Evolutionary conservation across 2,888 invertebrate species (phyloP).

Genomic region (Drosophila borborema): DNA sequence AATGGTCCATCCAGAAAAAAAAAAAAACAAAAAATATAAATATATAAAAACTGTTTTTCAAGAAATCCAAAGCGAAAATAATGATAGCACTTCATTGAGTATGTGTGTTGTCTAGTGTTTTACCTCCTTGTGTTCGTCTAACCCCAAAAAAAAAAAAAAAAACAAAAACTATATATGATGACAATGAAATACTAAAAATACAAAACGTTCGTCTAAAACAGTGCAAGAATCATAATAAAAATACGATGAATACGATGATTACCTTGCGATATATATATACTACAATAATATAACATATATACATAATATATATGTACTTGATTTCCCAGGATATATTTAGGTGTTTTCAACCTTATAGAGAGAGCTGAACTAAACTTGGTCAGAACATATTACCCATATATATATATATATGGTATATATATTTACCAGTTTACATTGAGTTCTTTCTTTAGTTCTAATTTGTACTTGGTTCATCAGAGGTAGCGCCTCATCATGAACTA

Average conservation of each 20-base stretch:
- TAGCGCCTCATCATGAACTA: slow-evolving; percentile 11
- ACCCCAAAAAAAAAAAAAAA: slow-evolving; percentile 85
- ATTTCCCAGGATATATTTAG: slow-evolving; percentile 25
- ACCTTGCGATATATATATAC: slow-evolving; percentile 15
- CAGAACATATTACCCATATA: background rate
- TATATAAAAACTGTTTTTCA: slow-evolving; percentile 54
- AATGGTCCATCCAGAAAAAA: slow-evolving; percentile 46
- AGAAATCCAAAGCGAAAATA: slow-evolving; percentile 84
- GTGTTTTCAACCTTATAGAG: slow-evolving; percentile 19
- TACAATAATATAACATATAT: slow-evolving; percentile 10
- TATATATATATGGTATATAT: too few species aligned
- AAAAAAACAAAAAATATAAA: slow-evolving; percentile 47
- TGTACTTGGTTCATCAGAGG: slow-evolving; percentile 18
- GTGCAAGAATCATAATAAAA: slow-evolving; percentile 23
- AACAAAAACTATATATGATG: slow-evolving; percentile 48
- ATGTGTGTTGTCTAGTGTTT: slow-evolving; percentile 96
- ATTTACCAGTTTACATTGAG: slow-evolving; percentile 24
- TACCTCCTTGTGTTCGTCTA: slow-evolving; percentile 95
- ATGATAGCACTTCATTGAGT: slow-evolving; percentile 86
- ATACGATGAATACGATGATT: slow-evolving; percentile 6
- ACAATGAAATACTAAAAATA: slow-evolving; percentile 60
- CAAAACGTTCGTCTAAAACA: slow-evolving; percentile 33
- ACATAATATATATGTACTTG: slow-evolving; percentile 2
- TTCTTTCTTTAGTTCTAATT: slow-evolving; percentile 17
- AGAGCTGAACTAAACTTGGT: slow-evolving; percentile 20